Percentiles rank a stretch among this genome's conserved stretches.
Conservation (phyloP, 2,113 vertebrate species). For the Elephas maximus region DNA sequence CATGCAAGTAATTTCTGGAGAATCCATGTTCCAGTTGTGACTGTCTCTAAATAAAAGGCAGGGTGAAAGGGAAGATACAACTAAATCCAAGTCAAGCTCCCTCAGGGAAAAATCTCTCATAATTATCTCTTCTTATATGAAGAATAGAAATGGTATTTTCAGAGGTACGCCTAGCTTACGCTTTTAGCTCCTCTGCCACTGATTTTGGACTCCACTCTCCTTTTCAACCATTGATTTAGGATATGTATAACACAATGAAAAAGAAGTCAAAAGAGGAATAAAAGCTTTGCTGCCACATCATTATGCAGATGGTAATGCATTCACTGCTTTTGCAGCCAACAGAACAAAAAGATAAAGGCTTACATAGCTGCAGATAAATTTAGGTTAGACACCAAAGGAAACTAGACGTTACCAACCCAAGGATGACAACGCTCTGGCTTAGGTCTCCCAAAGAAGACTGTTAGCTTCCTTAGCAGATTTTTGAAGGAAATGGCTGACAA, state of each 20-base stretch:
- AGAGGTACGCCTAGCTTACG: background rate
- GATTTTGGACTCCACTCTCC: background rate
- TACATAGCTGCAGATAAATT: background rate
- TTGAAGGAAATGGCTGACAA: slow-evolving; percentile 42
- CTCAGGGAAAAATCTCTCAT: background rate
- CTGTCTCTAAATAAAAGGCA: background rate
- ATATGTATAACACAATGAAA: slow-evolving; percentile 28
- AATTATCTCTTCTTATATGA: background rate
- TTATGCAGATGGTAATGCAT: slow-evolving; percentile 11
- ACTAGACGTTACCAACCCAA: background rate
- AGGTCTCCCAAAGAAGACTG: background rate
- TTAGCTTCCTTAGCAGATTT: background rate
- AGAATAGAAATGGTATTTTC: background rate
- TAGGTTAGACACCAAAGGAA: slow-evolving; percentile 13
- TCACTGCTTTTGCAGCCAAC: background rate
- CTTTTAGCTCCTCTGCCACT: background rate
- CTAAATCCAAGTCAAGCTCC: background rate
- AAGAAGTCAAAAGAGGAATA: slow-evolving; percentile 52
- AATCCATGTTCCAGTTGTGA: background rate
- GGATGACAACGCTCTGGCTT: background rate
- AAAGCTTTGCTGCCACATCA: slow-evolving; percentile 26
- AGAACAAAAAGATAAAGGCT: slow-evolving; percentile 56
- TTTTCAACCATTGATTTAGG: slow-evolving; percentile 21
- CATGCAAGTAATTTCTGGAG: slow-evolving; percentile 26
- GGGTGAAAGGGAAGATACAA: background rate